Evolutionary conservation across 2,113 vertebrate species (phyloP).

Genomic region (Axis porcinus): DNA sequence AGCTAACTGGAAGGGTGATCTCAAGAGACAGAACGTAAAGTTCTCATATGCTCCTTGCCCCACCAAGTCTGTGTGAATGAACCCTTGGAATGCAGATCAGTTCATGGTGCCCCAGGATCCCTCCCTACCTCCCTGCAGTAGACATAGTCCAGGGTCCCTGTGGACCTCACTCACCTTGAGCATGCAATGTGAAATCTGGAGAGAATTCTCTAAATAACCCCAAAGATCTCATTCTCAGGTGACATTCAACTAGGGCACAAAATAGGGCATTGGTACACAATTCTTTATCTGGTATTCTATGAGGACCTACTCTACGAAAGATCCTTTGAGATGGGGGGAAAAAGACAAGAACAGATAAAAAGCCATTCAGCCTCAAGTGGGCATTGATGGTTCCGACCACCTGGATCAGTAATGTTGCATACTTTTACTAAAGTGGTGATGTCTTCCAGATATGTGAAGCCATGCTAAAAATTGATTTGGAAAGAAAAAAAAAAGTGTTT

Average conservation of each 20-base stretch:
- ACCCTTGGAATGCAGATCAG: neutral
- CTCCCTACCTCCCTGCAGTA: no score
- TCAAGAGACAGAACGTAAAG: neutral
- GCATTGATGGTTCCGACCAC: neutral
- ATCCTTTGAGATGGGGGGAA: neutral
- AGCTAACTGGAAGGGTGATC: neutral
- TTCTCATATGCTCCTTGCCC: neutral
- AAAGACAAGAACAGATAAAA: neutral
- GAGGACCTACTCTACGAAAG: neutral
- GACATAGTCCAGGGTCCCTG: neutral
- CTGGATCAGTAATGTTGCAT: neutral
- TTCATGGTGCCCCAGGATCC: neutral
- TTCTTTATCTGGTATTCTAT: neutral
- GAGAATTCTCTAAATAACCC: neutral
- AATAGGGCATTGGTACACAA: fast-evolving
- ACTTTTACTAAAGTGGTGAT: neutral
- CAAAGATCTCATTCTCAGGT: neutral
- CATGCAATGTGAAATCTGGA: neutral
- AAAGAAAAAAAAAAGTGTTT: neutral
- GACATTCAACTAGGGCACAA: neutral
- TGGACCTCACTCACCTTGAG: neutral
- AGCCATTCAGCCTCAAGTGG: neutral
- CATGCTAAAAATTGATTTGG: neutral
- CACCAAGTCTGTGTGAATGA: neutral
- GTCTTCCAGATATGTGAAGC: neutral